These are phyloP conservation scores for Calcarius lapponicus DNA, from an alignment of 2,797 vertebrate species.

Conservation along the genomic window DNA sequence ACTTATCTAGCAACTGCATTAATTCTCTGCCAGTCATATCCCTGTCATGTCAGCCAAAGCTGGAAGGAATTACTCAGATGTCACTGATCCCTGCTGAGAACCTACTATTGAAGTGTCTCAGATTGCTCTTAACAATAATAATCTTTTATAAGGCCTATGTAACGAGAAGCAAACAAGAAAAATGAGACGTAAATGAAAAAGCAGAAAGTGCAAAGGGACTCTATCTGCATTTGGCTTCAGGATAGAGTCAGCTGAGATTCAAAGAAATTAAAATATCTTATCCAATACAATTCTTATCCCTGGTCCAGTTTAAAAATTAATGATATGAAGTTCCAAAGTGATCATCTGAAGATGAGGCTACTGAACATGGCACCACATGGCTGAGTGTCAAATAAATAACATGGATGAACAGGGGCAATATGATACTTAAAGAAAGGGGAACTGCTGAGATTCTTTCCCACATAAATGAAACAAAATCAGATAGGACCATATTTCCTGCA, in stretches of 20 bases:
- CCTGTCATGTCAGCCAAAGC: neutral
- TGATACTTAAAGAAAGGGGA: neutral
- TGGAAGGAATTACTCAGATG: neutral
- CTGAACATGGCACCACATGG: neutral
- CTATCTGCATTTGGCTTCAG: neutral
- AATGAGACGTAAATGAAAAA: neutral
- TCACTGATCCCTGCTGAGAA: neutral
- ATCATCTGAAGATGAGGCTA: neutral
- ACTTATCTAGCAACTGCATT: neutral
- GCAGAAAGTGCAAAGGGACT: neutral
- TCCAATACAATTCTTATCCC: neutral
- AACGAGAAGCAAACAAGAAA: conserved; percentile 1
- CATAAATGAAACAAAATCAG: neutral
- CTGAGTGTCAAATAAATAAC: neutral
- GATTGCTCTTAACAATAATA: neutral
- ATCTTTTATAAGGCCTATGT: conserved; percentile 6
- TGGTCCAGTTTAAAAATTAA: neutral
- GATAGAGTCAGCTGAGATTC: neutral
- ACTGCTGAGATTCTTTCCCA: neutral
- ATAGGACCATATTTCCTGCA: neutral
- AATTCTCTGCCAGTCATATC: neutral
- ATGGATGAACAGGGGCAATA: neutral
- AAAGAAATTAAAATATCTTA: neutral
- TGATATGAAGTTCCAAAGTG: neutral
- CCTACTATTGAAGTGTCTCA: neutral